These are phyloP conservation scores for Sebastes nivosus DNA, from an alignment of 2,797 vertebrate species.

Conservation along the genomic window DNA sequence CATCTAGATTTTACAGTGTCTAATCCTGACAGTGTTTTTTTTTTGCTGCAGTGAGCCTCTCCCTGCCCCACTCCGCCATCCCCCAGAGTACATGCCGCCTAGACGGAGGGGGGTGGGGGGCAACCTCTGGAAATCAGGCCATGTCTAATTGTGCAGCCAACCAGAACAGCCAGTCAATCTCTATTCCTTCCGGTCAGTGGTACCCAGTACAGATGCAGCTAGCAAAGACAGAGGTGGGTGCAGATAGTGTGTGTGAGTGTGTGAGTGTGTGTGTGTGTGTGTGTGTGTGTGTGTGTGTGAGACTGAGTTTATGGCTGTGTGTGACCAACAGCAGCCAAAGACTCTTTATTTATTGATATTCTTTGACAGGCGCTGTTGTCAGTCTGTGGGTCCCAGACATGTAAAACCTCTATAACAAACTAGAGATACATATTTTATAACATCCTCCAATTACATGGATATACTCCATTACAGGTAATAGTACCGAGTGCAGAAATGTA, in stretches of 20 bases:
- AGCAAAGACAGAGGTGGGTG: neutral
- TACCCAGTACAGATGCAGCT: slow-evolving; percentile 22
- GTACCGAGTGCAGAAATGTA: neutral
- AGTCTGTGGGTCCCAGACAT: neutral
- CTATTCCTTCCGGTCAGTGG: slow-evolving; percentile 74
- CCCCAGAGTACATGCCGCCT: slow-evolving; percentile 15
- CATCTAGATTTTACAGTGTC: slow-evolving; percentile 35
- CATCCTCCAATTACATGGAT: neutral
- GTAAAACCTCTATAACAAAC: neutral
- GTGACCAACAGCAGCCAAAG: neutral
- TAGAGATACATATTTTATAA: neutral
- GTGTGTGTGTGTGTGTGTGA: neutral
- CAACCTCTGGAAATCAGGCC: slow-evolving; percentile 59
- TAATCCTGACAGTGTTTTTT: slow-evolving; percentile 57
- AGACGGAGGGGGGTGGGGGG: neutral
- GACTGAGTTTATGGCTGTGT: neutral
- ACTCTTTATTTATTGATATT: slow-evolving; percentile 55
- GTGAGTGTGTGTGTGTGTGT: neutral
- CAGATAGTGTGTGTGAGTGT: neutral
- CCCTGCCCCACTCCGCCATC: slow-evolving; percentile 10
- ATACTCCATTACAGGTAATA: neutral
- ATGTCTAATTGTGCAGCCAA: slow-evolving; percentile 66
- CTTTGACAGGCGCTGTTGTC: neutral
- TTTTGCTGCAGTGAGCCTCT: slow-evolving; percentile 12
- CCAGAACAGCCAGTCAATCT: slow-evolving; percentile 68